A percentile compares a stretch with the other conserved stretches of the same genome.
Evolutionary conservation across 2,888 invertebrate genomes (phyloP).

Genomic region (Pandemis cinnamomeana): DNA sequence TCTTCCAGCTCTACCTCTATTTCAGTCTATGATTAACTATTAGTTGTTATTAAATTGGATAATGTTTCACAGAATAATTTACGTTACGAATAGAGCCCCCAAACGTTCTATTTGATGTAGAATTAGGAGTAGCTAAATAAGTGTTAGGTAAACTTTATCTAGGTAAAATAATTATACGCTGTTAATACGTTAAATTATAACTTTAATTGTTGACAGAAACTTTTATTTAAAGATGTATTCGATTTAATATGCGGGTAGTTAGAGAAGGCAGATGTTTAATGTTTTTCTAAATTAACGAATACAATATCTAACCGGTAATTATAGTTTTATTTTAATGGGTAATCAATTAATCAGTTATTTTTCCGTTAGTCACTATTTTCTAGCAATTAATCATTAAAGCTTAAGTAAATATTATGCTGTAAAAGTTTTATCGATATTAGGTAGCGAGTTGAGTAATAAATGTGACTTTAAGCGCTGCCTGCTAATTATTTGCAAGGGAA

Average conservation of each 20-base stretch:
- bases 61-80: slow-evolving; percentile 44
- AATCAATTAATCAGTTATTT: slow-evolving; percentile 13
- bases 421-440: slow-evolving; percentile 61
- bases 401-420: slow-evolving; percentile 56
- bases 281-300: slow-evolving; percentile 15
- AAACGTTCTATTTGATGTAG: slow-evolving; percentile 74
- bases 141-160: slow-evolving; percentile 70
- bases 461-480: slow-evolving; percentile 74
- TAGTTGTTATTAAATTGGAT: slow-evolving; percentile 8
- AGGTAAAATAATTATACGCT: slow-evolving; percentile 54
- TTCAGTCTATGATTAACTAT: slow-evolving; percentile 15
- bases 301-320: not conserved
- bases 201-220: slow-evolving; percentile 32
- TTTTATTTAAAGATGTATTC: slow-evolving; percentile 27
- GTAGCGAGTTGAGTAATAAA: slow-evolving; percentile 73
- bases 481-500: not conserved
- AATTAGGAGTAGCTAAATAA: slow-evolving; percentile 66
- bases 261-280: not conserved
- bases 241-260: slow-evolving; percentile 8
- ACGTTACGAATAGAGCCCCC: slow-evolving; percentile 60
- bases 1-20: slow-evolving; percentile 52
- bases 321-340: slow-evolving; percentile 11
- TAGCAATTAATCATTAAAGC: slow-evolving; percentile 48
- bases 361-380: slow-evolving; percentile 46
- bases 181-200: slow-evolving; percentile 50